Evolutionary conservation across 2,888 invertebrate species (phyloP), one percentile per base, ranked within the genome.

Genomic region (Luperina testacea): DNA sequence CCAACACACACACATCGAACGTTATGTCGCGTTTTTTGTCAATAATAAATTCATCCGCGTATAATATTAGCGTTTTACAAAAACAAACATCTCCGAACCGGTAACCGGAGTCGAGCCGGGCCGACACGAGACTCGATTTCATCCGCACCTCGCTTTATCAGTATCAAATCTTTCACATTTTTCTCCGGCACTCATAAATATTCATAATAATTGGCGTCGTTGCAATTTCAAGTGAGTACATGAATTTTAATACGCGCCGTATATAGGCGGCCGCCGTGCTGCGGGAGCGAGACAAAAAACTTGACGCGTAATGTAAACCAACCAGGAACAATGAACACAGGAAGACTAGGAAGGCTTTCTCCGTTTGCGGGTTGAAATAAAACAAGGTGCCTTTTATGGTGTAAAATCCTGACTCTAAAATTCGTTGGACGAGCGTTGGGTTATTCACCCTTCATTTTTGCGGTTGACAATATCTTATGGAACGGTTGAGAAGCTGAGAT

Each of bases 171-270:
- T 92, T 87, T 87, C 84, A 85, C 90, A 92, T 92, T 91, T 91
- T 93, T 92, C 91, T 87, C 78, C 72, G 81, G 71, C 84, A 81
- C 84, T 90, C 90, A 94, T 95, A 93, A 91, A 95, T 95, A 95
- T 95, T 95, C 94, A 95, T 93, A 91, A 85, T 89, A 90, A 92
- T 92, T 90, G 90, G 84, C 90, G 86, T 86, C 88, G 83, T 84
- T 85, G 90, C 91, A 90, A 93, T 92, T 94, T 91, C 89, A 92
- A 90, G 87, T 87, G 91, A 88, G 84, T 89, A 90, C 90, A 93
- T 94, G 94, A 92, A 95, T 95, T 92, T 94, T 94, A 92, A 94
- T 93, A 91, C 86, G 51, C 53, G 57, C 92, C 94, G 81, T 94
- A 91, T 92, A 92, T 87, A 91, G 92, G 51, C n/a, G 71, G 75